Percentiles rank a stretch among this genome's conserved stretches.
Conservation (phyloP, 2,797 vertebrate genomes). For the Labroides dimidiatus region DNA sequence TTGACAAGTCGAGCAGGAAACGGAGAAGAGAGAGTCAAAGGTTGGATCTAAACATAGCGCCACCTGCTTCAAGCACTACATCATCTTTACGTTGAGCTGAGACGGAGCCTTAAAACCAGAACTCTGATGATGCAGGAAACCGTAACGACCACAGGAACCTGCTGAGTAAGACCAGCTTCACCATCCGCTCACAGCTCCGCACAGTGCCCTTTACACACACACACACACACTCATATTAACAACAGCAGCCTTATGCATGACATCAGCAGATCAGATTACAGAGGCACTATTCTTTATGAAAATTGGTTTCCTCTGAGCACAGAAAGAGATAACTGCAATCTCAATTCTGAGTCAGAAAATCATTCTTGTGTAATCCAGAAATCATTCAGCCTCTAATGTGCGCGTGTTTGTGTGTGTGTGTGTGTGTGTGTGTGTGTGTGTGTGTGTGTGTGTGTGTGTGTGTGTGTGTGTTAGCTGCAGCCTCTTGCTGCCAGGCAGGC, state of each 20-base stretch:
- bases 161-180: too few species aligned
- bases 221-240: background rate
- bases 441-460: background rate
- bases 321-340: constrained; percentile 1
- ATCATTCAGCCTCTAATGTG: background rate
- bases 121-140: background rate
- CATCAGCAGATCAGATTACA: constrained; percentile 12
- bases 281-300: background rate
- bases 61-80: too few species aligned
- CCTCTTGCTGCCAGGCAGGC: constrained; percentile 30
- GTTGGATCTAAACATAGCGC: too few species aligned
- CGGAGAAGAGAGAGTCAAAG: too few species aligned
- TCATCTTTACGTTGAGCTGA: too few species aligned
- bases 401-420: background rate
- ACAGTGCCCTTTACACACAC: too few species aligned
- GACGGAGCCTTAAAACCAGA: too few species aligned
- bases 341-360: constrained; percentile 13
- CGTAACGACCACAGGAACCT: too few species aligned
- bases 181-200: too few species aligned
- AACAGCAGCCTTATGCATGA: background rate
- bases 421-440: constrained; percentile 18
- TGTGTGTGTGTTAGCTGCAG: background rate
- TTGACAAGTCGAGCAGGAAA: too few species aligned
- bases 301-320: background rate
- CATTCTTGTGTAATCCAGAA: constrained; percentile 8